Percentiles rank a stretch among this genome's conserved stretches.
These are phyloP conservation scores for Cheilosia scutellata DNA, from an alignment of 2,888 invertebrate species.

Conservation along the genomic window DNA sequence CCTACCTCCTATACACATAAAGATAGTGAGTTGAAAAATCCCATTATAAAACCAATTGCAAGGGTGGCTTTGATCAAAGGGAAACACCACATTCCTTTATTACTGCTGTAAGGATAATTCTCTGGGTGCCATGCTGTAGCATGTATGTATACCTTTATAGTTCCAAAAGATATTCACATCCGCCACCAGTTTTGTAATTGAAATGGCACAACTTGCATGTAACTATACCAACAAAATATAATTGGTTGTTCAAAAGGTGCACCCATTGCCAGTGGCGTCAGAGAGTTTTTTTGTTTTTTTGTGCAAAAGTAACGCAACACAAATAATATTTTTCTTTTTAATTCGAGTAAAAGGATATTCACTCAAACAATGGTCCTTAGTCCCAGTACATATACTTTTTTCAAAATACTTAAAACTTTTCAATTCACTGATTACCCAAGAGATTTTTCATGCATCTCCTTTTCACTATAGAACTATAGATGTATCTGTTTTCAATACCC, in stretches of 20 bases:
- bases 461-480: neutral
- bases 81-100: constrained; percentile 44
- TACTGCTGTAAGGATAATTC: constrained; percentile 51
- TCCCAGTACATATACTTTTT: constrained; percentile 24
- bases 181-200: constrained; percentile 12
- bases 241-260: constrained; percentile 65
- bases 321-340: neutral
- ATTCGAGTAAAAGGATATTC: constrained; percentile 8
- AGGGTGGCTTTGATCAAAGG: constrained; percentile 20
- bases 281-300: neutral
- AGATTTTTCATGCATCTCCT: constrained; percentile 21
- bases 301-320: neutral
- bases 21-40: too few relatives aligned
- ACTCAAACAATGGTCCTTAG: constrained; percentile 31
- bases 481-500: neutral
- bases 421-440: constrained; percentile 65
- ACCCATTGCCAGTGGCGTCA: constrained; percentile 5
- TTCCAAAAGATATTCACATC: neutral
- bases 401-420: constrained; percentile 39
- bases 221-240: constrained; percentile 5
- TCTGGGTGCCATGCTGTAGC: neutral
- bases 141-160: too few relatives aligned
- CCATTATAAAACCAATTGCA: too few relatives aligned
- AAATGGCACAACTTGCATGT: constrained; percentile 38
- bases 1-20: too few relatives aligned